A percentile compares a stretch with the other conserved stretches of the same genome.
Evolutionary conservation across 2,888 invertebrate species (phyloP).

Genomic region (Eupithecia centaureata): DNA sequence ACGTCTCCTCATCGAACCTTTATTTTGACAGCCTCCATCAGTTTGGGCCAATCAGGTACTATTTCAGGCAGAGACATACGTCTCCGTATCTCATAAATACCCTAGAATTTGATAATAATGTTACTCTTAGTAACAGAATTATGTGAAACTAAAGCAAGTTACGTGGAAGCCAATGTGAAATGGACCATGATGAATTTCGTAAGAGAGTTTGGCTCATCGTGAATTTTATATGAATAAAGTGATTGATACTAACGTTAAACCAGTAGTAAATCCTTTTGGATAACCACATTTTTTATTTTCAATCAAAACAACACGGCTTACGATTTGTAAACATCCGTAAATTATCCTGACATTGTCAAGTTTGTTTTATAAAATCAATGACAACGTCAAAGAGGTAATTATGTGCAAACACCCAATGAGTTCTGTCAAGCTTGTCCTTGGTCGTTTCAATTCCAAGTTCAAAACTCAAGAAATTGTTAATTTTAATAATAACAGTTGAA

Average conservation of each 20-base stretch:
- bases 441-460: conserved; percentile 37
- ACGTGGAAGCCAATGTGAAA: conserved; percentile 49
- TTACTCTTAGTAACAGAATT: conserved; percentile 57
- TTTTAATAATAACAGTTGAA: conserved; percentile 26
- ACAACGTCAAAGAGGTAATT: conserved; percentile 12
- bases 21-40: conserved; percentile 86
- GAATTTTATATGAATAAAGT: conserved; percentile 37
- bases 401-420: conserved; percentile 34
- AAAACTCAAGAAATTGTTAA: conserved; percentile 25
- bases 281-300: conserved; percentile 48
- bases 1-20: conserved; percentile 85
- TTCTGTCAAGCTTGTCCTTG: conserved; percentile 42
- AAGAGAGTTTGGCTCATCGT: conserved; percentile 32
- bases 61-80: conserved; percentile 88
- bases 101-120: conserved; percentile 84
- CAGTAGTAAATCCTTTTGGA: conserved; percentile 58
- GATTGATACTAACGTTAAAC: conserved; percentile 58
- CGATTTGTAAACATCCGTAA: conserved; percentile 27
- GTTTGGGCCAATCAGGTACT: conserved; percentile 91
- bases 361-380: conserved; percentile 25
- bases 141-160: conserved; percentile 46
- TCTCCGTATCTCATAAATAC: conserved; percentile 87
- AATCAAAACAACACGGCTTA: conserved; percentile 23
- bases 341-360: conserved; percentile 24
- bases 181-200: conserved; percentile 37